Base-by-base conservation (phyloP, 23 tunicate species). In the Styela plicata region DNA sequence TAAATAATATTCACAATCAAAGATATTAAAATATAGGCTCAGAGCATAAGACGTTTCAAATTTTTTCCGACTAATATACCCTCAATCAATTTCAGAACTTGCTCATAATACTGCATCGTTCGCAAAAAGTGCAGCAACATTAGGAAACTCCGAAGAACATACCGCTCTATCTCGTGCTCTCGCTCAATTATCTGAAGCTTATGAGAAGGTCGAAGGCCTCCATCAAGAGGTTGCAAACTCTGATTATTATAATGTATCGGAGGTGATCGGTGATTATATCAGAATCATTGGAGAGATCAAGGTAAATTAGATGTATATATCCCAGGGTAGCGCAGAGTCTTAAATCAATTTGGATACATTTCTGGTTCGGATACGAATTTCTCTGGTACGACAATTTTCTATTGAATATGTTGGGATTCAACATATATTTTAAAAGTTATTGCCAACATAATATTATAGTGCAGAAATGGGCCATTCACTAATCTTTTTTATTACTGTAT, bases 61-160 rank as follows among this genome's bases (percentile, higher is more conserved):
- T n/a, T n/a, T n/a, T n/a, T n/a, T n/a, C n/a, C n/a, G n/a, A n/a
- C n/a, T n/a, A n/a, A n/a, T n/a, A n/a, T n/a, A n/a, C n/a, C n/a
- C n/a, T n/a, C n/a, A n/a, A 31, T 35, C 18, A 21, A 21, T 76
- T 76, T 7, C 1, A 76, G 93, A 93, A 31, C 74, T 93, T 73
- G 89, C 89, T 24, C 36, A 68, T 17, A 88, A 88, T 69, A 88
- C 98, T 31, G 98, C 98, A 2, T 37, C 69, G 16, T 93, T 93
- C 82, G 98, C 98, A 1, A 93, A 93, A 70, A 88, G 93, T 57
- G 88, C 94, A 2, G 98, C 98, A 1, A 85, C 98, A 24, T 33
- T 92, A 24, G 98, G 98, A 69, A 93, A 93, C 82, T 89, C 98
- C 22, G 98, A 93, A 75, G 98, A 93, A 64, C 98, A 93, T 53